These are phyloP conservation scores for Trichacis sp. DNA, from an alignment of 2,888 invertebrate species.

Conservation along the genomic window DNA sequence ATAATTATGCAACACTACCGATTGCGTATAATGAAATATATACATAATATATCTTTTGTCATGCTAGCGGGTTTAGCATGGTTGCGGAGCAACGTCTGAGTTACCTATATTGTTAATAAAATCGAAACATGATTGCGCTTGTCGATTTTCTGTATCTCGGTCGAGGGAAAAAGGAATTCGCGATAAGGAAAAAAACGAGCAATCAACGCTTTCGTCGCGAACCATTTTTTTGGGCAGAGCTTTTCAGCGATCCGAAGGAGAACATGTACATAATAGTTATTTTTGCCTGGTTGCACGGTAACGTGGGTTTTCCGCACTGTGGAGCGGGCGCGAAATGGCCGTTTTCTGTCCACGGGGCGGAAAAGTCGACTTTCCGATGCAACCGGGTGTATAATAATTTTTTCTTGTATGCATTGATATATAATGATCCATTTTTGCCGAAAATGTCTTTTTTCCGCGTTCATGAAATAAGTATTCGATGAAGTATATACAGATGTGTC, in stretches of 20 bases:
- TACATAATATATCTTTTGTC: slow-evolving; percentile 36
- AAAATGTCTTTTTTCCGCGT: slow-evolving; percentile 7
- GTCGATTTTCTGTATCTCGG: slow-evolving; percentile 16
- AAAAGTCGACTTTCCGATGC: too few species aligned
- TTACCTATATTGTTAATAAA: slow-evolving; percentile 41
- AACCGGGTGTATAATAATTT: too few species aligned
- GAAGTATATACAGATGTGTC: slow-evolving; percentile 28
- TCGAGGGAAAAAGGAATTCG: slow-evolving; percentile 13
- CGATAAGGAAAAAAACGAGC: not conserved
- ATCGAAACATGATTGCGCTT: slow-evolving; percentile 24
- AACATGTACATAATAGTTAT: slow-evolving; percentile 1
- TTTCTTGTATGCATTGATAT: too few species aligned
- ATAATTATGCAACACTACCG: slow-evolving; percentile 20
- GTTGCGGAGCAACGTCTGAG: slow-evolving; percentile 45
- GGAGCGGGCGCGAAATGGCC: too few species aligned
- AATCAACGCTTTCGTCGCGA: not conserved
- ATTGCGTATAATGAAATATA: slow-evolving; percentile 33
- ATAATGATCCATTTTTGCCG: not conserved
- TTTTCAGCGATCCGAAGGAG: not conserved
- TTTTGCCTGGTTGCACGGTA: too few species aligned
- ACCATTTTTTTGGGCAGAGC: not conserved
- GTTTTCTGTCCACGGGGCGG: too few species aligned
- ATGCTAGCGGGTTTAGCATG: slow-evolving; percentile 56
- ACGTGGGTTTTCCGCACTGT: too few species aligned
- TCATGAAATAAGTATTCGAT: slow-evolving; percentile 13